These are phyloP conservation scores for Apamea monoglypha DNA, from an alignment of 2,888 invertebrate genomes.

Conservation along the genomic window DNA sequence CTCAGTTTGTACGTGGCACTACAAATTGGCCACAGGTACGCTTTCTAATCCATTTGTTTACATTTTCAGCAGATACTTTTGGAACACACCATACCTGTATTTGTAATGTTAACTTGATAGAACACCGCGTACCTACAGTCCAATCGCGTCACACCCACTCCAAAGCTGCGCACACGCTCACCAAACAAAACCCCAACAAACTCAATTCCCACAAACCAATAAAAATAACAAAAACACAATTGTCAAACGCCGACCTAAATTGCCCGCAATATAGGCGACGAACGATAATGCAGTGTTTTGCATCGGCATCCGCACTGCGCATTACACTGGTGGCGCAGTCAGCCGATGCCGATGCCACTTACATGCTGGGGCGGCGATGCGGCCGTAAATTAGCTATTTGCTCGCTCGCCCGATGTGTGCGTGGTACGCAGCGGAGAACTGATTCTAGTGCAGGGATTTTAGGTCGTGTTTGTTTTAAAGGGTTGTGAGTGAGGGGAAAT, in stretches of 20 bases:
- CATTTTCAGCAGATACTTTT: neutral
- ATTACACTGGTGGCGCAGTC: constrained; percentile 69
- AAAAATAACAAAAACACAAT: constrained; percentile 19
- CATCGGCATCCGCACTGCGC: constrained; percentile 75
- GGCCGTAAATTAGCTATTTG: constrained; percentile 57
- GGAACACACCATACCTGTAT: neutral
- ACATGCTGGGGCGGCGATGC: constrained; percentile 52
- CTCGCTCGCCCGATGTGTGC: constrained; percentile 32
- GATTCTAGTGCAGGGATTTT: constrained; percentile 22
- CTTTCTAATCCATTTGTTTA: neutral
- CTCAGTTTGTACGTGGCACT: neutral
- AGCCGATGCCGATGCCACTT: constrained; percentile 56
- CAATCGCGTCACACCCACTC: neutral
- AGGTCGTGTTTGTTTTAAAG: neutral
- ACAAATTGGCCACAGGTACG: neutral
- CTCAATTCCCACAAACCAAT: neutral
- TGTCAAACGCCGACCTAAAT: constrained; percentile 32
- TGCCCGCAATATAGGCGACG: constrained; percentile 53
- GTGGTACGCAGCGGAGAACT: constrained; percentile 32
- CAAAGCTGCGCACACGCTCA: constrained; percentile 40
- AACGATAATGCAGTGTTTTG: constrained; percentile 72
- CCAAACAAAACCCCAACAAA: neutral
- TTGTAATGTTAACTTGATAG: neutral
- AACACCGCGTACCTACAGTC: neutral
- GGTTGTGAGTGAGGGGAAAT: neutral